Evolutionary conservation across 1,140 invertebrate species (phyloP).

Genomic region (Meloidogyne exigua): DNA sequence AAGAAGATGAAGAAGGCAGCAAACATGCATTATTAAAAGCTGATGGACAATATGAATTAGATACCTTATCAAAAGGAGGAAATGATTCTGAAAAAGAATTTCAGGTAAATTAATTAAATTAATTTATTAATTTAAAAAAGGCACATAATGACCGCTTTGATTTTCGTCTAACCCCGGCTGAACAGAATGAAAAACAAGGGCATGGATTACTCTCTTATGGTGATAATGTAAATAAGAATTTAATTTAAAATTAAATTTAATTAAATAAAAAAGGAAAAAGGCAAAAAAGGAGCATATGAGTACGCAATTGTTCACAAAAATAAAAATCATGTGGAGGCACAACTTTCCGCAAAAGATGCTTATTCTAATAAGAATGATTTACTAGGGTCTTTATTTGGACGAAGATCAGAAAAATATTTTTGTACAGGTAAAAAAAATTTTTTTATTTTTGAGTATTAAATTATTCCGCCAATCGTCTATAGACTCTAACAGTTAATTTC

Average conservation of each 20-base stretch:
- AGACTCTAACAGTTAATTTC: no score
- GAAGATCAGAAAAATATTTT: slow-evolving; percentile 61
- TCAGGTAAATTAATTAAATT: slow-evolving; percentile 6
- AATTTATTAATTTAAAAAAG: background rate
- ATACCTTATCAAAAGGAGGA: slow-evolving; percentile 54
- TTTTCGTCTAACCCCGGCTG: slow-evolving; percentile 54
- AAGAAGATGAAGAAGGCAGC: slow-evolving; percentile 47
- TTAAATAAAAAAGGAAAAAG: slow-evolving; percentile 42
- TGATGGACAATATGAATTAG: slow-evolving; percentile 63
- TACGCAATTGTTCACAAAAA: slow-evolving; percentile 60
- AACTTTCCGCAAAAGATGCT: slow-evolving; percentile 54
- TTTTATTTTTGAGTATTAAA: no score
- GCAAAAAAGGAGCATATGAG: slow-evolving; percentile 54
- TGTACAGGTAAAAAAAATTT: slow-evolving; percentile 58
- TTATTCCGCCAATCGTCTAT: no score
- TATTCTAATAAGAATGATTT: slow-evolving; percentile 43
- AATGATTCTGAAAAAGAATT: slow-evolving; percentile 54
- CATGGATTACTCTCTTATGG: slow-evolving; percentile 50
- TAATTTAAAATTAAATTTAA: background rate
- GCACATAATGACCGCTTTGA: slow-evolving; percentile 61
- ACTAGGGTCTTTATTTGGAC: slow-evolving; percentile 54
- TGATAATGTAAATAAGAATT: slow-evolving; percentile 42
- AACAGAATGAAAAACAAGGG: slow-evolving; percentile 55
- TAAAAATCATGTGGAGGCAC: slow-evolving; percentile 54
- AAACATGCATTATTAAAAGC: slow-evolving; percentile 59